Conservation (phyloP, 2,888 invertebrate genomes). For the Dioctria rufipes region DNA sequence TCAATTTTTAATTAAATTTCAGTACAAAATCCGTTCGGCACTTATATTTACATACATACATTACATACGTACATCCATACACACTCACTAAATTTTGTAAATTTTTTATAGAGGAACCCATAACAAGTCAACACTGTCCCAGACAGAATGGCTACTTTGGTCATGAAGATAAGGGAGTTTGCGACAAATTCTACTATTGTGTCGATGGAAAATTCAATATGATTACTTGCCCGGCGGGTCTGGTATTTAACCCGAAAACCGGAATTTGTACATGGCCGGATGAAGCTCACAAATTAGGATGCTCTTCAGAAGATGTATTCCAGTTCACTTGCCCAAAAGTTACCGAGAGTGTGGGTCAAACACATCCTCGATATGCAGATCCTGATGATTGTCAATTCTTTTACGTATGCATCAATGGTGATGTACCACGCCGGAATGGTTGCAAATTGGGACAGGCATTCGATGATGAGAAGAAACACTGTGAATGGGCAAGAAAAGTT, state of each 20-base stretch:
- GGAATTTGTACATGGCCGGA: constrained; percentile 95
- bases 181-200: constrained; percentile 91
- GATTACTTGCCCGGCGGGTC: constrained; percentile 89
- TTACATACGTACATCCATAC: no score
- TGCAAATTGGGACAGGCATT: constrained; percentile 93
- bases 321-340: constrained; percentile 87
- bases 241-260: constrained; percentile 90
- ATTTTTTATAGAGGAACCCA: constrained; percentile 77
- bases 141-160: constrained; percentile 91
- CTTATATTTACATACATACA: no score
- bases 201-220: constrained; percentile 91
- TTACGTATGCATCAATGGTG: constrained; percentile 92
- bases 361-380: constrained; percentile 90
- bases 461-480: constrained; percentile 83
- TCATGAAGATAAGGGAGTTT: constrained; percentile 83
- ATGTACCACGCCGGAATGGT: constrained; percentile 86
- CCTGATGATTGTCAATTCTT: constrained; percentile 92
- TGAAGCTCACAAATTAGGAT: constrained; percentile 89
- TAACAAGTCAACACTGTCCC: constrained; percentile 81
- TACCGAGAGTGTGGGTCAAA: constrained; percentile 79
- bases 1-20: constrained; percentile 33
- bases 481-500: constrained; percentile 90
- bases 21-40: background rate
- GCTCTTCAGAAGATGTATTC: constrained; percentile 88
- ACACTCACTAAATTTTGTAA: background rate